Conservation (phyloP, 2,113 vertebrate genomes). For the Serilophus lunatus region DNA sequence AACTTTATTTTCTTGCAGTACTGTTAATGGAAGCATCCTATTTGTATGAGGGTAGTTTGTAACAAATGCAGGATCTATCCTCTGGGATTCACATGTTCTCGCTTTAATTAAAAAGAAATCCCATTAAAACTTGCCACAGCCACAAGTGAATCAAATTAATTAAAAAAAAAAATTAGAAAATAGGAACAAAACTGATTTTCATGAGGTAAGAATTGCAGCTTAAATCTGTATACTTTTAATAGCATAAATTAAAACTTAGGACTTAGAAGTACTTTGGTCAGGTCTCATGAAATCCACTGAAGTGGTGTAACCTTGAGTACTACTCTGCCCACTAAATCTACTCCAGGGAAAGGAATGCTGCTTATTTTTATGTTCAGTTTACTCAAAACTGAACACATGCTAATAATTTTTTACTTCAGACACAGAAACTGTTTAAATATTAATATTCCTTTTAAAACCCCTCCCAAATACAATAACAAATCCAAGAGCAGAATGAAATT, state of each 20-base stretch:
- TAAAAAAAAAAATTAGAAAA: background rate
- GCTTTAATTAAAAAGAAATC: constrained; percentile 46
- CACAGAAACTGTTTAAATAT: constrained; percentile 3
- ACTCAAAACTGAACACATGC: background rate
- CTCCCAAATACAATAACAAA: background rate
- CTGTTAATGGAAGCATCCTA: constrained; percentile 21
- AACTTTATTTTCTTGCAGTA: background rate
- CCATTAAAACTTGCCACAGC: constrained; percentile 2
- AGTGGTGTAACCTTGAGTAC: background rate
- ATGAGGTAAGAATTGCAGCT: background rate
- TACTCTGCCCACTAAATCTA: background rate
- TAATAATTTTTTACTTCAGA: background rate
- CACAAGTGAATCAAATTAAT: constrained; percentile 40
- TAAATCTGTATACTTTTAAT: background rate
- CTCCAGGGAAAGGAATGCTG: background rate
- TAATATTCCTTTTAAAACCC: background rate
- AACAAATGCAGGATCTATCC: constrained; percentile 24
- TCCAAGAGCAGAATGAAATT: background rate
- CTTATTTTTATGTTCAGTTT: background rate
- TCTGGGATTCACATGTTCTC: constrained; percentile 18
- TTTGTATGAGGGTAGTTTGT: background rate
- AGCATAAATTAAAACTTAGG: background rate
- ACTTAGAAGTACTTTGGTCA: background rate
- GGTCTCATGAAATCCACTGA: background rate
- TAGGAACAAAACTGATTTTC: background rate